Evolutionary conservation across 2,113 vertebrate species (phyloP).

Genomic region (Nothocercus nigrocapillus): DNA sequence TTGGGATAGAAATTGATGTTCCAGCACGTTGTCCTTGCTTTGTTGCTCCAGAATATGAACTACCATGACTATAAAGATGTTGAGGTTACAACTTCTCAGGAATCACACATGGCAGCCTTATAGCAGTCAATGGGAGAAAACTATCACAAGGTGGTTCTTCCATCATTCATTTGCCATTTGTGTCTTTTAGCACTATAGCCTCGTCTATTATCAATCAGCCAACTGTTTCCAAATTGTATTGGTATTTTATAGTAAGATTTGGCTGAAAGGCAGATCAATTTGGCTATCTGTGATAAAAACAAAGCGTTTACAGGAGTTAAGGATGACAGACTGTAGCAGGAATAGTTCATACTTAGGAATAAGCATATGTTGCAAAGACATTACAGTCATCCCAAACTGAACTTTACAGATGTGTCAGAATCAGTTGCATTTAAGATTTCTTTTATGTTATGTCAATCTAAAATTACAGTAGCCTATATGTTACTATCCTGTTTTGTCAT

Average conservation of each 20-base stretch:
- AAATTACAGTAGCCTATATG: not conserved
- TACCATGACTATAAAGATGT: slow-evolving; percentile 14
- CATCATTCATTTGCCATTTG: not conserved
- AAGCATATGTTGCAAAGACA: not conserved
- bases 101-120: not conserved
- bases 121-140: not conserved
- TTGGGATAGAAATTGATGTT: slow-evolving; percentile 52
- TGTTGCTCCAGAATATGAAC: slow-evolving; percentile 33
- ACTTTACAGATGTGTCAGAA: not conserved
- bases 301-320: not conserved
- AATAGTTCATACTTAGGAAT: not conserved
- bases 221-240: not conserved
- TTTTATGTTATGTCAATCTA: not conserved
- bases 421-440: not conserved
- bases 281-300: not conserved
- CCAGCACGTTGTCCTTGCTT: slow-evolving; percentile 23
- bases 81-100: slow-evolving; percentile 1
- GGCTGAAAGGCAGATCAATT: not conserved
- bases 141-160: not conserved
- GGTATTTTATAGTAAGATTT: not conserved
- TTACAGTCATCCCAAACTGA: not conserved
- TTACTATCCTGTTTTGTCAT: not conserved
- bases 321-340: not conserved
- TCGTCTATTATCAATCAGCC: not conserved
- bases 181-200: not conserved